These are phyloP conservation scores for Morpho helenor DNA, from an alignment of 2,888 invertebrate genomes.

Conservation along the genomic window DNA sequence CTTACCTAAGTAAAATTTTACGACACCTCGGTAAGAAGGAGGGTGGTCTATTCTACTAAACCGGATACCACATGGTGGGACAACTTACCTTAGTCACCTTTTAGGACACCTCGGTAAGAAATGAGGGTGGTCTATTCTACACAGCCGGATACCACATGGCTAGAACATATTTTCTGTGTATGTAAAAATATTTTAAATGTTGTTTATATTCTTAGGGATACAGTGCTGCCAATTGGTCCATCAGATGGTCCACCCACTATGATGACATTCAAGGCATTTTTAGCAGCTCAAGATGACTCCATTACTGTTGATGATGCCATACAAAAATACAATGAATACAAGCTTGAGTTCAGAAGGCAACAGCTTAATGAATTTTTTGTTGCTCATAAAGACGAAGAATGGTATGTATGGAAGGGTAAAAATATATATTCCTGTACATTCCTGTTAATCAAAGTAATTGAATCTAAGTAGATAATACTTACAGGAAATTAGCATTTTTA, in stretches of 20 bases:
- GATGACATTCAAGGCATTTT: slow-evolving; percentile 98
- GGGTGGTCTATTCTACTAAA: too few relatives aligned
- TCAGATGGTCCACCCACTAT: slow-evolving; percentile 93
- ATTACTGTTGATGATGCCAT: slow-evolving; percentile 98
- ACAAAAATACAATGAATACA: slow-evolving; percentile 98
- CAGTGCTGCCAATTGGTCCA: slow-evolving; percentile 66
- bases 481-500: background rate
- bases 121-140: too few relatives aligned
- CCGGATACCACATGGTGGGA: too few relatives aligned
- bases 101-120: too few relatives aligned
- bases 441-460: slow-evolving; percentile 8
- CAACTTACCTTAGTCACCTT: too few relatives aligned
- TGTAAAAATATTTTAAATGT: background rate
- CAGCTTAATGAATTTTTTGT: slow-evolving; percentile 99
- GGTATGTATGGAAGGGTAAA: slow-evolving; percentile 79
- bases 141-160: background rate
- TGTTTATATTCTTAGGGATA: slow-evolving; percentile 58
- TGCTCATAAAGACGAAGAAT: slow-evolving; percentile 99
- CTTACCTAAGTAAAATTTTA: too few relatives aligned
- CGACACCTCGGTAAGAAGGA: too few relatives aligned
- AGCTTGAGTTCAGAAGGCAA: slow-evolving; percentile 96
- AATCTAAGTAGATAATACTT: slow-evolving; percentile 3
- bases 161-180: background rate
- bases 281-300: slow-evolving; percentile 97
- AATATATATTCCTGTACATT: background rate